Percentiles rank a stretch among this genome's conserved stretches.
phyloP scores from a whole-genome alignment of 2,113 vertebrate species.

The Eonycteris spelaea region DNA sequence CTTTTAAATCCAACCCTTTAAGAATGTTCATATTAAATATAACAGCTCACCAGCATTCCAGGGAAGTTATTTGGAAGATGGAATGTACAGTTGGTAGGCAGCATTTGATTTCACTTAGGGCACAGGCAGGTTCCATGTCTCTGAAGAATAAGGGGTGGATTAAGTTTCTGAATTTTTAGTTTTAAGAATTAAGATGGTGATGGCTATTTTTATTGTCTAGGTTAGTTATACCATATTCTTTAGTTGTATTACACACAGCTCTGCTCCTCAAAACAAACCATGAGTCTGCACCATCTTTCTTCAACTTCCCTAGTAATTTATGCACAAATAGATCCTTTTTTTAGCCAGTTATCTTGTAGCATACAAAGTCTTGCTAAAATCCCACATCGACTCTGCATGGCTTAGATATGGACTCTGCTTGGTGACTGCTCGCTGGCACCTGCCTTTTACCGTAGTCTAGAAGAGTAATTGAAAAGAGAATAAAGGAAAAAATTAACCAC shows the following conservation, averaged over 20 bases:
- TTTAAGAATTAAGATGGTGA: background rate
- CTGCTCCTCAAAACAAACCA: background rate
- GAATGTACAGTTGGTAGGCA: background rate
- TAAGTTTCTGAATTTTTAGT: background rate
- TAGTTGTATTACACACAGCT: background rate
- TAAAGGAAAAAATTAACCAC: background rate
- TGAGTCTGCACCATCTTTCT: background rate
- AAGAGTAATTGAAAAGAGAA: background rate
- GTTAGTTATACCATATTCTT: background rate
- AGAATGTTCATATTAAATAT: background rate
- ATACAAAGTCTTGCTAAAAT: background rate
- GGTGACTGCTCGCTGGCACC: background rate
- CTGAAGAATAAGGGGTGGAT: background rate
- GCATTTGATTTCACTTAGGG: background rate
- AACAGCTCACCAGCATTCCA: conserved; percentile 39
- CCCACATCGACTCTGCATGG: background rate
- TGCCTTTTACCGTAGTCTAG: background rate
- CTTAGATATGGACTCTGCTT: background rate
- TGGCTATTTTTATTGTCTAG: background rate
- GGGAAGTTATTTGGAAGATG: conserved; percentile 55
- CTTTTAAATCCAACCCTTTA: background rate
- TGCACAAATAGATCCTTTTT: background rate
- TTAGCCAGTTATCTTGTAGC: background rate
- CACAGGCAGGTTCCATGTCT: background rate
- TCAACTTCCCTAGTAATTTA: background rate